A percentile compares a stretch with the other conserved stretches of the same genome.
phyloP scores from a whole-genome alignment of 2,888 invertebrate genomes.

The Clepsis dumicolana region DNA sequence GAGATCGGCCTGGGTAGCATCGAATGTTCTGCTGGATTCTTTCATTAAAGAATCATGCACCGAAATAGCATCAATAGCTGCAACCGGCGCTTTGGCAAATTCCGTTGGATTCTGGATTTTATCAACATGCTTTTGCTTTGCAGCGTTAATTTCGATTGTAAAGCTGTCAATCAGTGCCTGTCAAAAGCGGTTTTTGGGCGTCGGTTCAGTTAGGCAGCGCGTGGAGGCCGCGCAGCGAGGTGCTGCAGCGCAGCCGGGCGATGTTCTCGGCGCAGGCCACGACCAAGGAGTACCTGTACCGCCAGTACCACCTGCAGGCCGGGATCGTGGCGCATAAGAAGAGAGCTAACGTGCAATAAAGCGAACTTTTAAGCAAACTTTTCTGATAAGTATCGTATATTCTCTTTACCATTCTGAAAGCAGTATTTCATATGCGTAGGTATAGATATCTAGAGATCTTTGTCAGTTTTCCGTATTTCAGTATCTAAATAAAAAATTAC shows the following conservation, averaged over 20 bases:
- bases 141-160: constrained; percentile 24
- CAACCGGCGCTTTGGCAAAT: background rate
- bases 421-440: too few relatives aligned
- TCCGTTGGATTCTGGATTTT: background rate
- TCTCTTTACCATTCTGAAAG: too few relatives aligned
- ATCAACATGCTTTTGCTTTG: background rate
- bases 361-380: too few relatives aligned
- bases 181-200: constrained; percentile 52
- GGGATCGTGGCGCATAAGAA: constrained; percentile 68
- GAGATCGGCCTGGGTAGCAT: constrained; percentile 63
- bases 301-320: constrained; percentile 78
- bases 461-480: too few relatives aligned
- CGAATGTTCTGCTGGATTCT: constrained; percentile 54
- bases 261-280: constrained; percentile 82
- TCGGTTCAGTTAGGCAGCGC: constrained; percentile 57
- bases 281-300: constrained; percentile 82
- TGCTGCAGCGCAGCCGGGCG: constrained; percentile 72
- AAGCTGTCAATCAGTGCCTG: constrained; percentile 56
- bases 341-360: background rate
- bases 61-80: background rate
- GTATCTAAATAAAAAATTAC: too few relatives aligned
- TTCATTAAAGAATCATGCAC: constrained; percentile 54
- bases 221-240: constrained; percentile 73
- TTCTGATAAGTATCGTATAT: too few relatives aligned
- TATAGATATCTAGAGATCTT: too few relatives aligned